phyloP scores from a whole-genome alignment of 2,113 vertebrate genomes.

The Engraulis encrasicolus region DNA sequence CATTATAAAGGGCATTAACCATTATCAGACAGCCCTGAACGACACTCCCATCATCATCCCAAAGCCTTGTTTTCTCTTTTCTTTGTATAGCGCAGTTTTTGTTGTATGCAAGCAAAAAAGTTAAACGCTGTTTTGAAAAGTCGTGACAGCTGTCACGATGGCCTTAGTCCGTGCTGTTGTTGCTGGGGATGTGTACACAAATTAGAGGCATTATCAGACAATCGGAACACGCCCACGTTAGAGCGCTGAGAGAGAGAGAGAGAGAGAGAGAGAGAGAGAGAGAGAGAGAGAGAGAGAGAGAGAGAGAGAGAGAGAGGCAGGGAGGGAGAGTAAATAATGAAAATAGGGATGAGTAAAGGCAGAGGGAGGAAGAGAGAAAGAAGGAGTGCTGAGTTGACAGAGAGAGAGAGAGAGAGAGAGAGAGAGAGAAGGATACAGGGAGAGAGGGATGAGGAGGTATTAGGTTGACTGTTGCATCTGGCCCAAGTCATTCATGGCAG shows the following conservation, averaged over 20 bases:
- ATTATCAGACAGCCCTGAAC: slow-evolving; percentile 22
- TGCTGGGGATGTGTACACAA: background rate
- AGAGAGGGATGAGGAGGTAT: too few relatives aligned
- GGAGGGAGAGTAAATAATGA: too few relatives aligned
- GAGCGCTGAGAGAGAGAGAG: background rate
- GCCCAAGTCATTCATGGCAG: too few relatives aligned
- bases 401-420: too few relatives aligned
- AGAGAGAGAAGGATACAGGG: too few relatives aligned
- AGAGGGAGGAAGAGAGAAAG: too few relatives aligned
- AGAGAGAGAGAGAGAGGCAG: too few relatives aligned
- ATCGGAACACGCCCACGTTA: slow-evolving; percentile 3
- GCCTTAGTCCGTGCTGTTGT: background rate
- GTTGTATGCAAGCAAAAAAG: slow-evolving; percentile 43
- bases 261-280: too few relatives aligned
- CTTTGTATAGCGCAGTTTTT: slow-evolving; percentile 25
- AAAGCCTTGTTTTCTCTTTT: background rate
- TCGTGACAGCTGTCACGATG: slow-evolving; percentile 24
- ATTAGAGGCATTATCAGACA: background rate
- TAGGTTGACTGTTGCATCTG: too few relatives aligned
- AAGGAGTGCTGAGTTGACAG: too few relatives aligned
- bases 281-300: too few relatives aligned
- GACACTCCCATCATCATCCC: slow-evolving; percentile 14
- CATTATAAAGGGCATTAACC: background rate
- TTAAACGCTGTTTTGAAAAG: slow-evolving; percentile 31
- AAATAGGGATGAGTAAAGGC: too few relatives aligned